Conservation (phyloP, 2,888 invertebrate genomes). For the Acronicta alni region DNA sequence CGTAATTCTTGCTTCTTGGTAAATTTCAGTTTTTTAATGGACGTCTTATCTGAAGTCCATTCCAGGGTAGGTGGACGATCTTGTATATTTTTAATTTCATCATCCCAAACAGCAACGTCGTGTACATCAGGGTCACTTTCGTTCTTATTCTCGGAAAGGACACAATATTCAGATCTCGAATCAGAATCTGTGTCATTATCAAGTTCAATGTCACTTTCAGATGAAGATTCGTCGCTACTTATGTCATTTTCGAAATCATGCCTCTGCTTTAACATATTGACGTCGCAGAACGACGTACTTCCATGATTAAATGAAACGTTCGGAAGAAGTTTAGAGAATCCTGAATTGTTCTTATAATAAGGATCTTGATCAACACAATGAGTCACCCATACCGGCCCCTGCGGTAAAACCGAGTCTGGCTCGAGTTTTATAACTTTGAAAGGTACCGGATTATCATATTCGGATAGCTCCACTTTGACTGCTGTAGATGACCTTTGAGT, state of each 20-base stretch:
- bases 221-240: slow-evolving; percentile 17
- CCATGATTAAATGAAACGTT: not conserved
- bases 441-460: not conserved
- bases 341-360: not conserved
- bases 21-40: slow-evolving; percentile 11
- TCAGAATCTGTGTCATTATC: slow-evolving; percentile 4
- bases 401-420: not conserved
- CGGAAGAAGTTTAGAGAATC: not conserved
- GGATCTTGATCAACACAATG: not conserved
- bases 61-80: not conserved
- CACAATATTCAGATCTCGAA: slow-evolving; percentile 2
- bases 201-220: slow-evolving; percentile 18
- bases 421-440: not conserved
- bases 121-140: not conserved
- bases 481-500: not conserved
- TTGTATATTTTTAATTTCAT: too few species aligned
- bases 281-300: not conserved
- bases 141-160: not conserved
- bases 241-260: slow-evolving; percentile 8
- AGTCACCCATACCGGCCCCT: not conserved
- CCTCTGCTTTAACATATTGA: not conserved
- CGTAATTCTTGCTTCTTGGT: slow-evolving; percentile 23
- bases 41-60: slow-evolving; percentile 11
- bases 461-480: not conserved
- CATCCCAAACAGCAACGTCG: not conserved